These are phyloP conservation scores for Drosophila leonis DNA, from an alignment of 2,888 invertebrate species.

Conservation along the genomic window DNA sequence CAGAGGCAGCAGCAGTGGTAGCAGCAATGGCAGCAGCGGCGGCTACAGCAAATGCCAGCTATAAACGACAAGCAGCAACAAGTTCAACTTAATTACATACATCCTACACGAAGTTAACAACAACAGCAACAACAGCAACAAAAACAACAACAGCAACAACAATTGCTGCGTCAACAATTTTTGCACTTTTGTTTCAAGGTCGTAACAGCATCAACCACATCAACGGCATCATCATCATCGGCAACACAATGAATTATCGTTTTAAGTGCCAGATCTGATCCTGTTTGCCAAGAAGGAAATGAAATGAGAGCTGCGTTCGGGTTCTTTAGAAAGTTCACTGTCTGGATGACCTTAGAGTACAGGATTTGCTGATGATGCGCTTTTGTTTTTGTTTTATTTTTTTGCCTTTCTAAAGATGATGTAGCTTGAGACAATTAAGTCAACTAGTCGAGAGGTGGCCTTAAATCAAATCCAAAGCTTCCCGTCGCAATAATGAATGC, in stretches of 20 bases:
- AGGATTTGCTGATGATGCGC: conserved; percentile 52
- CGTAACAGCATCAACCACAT: conserved; percentile 30
- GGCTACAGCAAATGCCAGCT: conserved; percentile 17
- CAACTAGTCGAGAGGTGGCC: conserved; percentile 38
- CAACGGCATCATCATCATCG: conserved; percentile 21
- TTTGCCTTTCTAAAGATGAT: conserved; percentile 63
- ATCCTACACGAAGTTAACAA: conserved; percentile 60
- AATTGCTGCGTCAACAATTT: conserved; percentile 44
- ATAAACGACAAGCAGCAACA: conserved; percentile 33
- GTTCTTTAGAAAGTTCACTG: conserved; percentile 17
- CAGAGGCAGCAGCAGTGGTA: conserved; percentile 9
- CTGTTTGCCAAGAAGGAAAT: conserved; percentile 55
- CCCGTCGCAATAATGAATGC: conserved; percentile 61
- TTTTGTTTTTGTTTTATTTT: neutral
- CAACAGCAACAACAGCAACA: conserved; percentile 23
- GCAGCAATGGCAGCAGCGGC: conserved; percentile 9
- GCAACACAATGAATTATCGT: conserved; percentile 54
- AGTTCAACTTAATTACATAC: conserved; percentile 76
- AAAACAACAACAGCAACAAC: conserved; percentile 24
- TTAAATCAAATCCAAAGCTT: conserved; percentile 68
- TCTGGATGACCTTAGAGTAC: conserved; percentile 59
- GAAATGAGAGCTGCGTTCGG: conserved; percentile 2
- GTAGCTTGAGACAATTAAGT: conserved; percentile 31
- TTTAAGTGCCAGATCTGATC: conserved; percentile 46
- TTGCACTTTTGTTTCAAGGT: conserved; percentile 74